Base-by-base conservation (phyloP, 2,797 vertebrate species). In the Hippopotamyrus pictus region DNA sequence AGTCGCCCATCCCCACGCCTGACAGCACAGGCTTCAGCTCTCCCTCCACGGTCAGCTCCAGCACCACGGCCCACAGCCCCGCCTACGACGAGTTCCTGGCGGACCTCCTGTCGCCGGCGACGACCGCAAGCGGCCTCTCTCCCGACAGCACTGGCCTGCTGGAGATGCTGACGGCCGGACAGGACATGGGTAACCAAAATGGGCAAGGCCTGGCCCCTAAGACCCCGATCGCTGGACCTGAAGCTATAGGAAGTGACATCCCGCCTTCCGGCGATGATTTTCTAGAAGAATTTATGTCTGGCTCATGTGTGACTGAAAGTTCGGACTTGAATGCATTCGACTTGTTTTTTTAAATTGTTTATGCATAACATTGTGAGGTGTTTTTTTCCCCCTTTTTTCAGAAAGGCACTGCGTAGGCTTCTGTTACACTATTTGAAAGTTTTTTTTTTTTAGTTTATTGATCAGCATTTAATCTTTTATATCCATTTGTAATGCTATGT, bases 261-360 rank as follows among this genome's bases (percentile, higher is more conserved):
- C 93, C 92, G 25, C 91, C 95, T 1, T 83, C 91, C 0, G 93
- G 93, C 41, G 90, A 93, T 0, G 96, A 96, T 93, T 95, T 97
- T 90, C 92, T 99, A 19, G 97, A 97, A 12, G 97, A 98, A 83
- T 94, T 98, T 3, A 94, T 98, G 44, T 95, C 95, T 0, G 93
- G 95, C 90, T 94, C 96, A 48, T 92, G 95, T 17, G 91, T 93
- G 59, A 93, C 93, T 90, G 96, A 97, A 90, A 92, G 94, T 0
- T 93, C 94, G 33, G 96, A 96, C 51, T 93, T 98, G 90, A 94
- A 93, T 93, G 93, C 94, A 83, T 97, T 98, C 82, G 97, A 97
- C 89, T 93, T 97, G 89, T 95, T 98, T 3, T 95, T 97, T 93
- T 95, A 90, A 90, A 91, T n/a, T 73, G 19, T 57, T 8, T 83